phyloP scores from a whole-genome alignment of 2,797 vertebrate genomes.

The Spinus pinus region DNA sequence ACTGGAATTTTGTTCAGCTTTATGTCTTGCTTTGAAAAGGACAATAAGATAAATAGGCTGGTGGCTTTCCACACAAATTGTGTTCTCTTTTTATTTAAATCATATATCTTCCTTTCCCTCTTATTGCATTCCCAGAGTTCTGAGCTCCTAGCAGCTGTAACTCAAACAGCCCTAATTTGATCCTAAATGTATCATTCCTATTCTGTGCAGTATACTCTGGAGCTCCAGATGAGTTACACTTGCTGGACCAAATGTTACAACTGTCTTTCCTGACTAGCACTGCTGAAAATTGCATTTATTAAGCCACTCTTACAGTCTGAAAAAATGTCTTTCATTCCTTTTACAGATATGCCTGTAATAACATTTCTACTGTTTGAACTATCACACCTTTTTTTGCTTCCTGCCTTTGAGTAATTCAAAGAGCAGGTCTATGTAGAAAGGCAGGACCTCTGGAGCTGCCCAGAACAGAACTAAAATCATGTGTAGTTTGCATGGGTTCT shows the following conservation, averaged over 20 bases:
- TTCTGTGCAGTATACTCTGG: neutral
- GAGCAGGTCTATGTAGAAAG: neutral
- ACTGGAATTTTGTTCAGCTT: neutral
- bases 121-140: neutral
- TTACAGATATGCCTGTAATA: neutral
- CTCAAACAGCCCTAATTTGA: neutral
- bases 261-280: neutral
- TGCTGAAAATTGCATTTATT: neutral
- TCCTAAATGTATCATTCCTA: neutral
- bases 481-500: neutral
- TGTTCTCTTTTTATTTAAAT: neutral
- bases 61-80: neutral
- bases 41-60: neutral
- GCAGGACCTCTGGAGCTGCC: neutral
- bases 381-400: neutral
- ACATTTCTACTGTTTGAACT: neutral
- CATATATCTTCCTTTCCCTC: neutral
- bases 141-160: neutral
- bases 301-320: neutral
- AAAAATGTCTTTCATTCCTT: neutral
- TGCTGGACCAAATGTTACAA: neutral
- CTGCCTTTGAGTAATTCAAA: neutral
- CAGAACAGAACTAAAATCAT: neutral
- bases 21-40: neutral
- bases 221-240: neutral